These are phyloP conservation scores for Heterotis niloticus DNA, from an alignment of 2,113 vertebrate genomes.

Conservation along the genomic window DNA sequence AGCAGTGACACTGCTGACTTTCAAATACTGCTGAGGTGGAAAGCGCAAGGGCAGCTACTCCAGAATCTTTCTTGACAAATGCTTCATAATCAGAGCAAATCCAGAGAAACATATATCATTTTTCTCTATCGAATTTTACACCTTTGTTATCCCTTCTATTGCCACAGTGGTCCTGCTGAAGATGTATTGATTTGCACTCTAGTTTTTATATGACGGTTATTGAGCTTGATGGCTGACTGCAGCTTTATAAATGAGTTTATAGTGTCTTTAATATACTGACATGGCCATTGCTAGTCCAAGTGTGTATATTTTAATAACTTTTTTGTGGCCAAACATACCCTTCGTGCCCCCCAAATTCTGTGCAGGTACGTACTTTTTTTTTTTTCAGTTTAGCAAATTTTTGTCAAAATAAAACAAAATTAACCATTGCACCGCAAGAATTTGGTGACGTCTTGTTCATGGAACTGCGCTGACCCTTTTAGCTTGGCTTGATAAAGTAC, in stretches of 20 bases:
- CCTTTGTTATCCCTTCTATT: constrained; percentile 16
- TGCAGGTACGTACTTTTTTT: too few relatives aligned
- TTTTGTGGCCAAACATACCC: neutral
- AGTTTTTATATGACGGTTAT: constrained; percentile 16
- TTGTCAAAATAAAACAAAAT: too few relatives aligned
- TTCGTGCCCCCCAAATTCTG: too few relatives aligned
- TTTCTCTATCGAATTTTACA: constrained; percentile 27
- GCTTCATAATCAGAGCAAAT: constrained; percentile 20
- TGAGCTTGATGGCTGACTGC: constrained; percentile 2
- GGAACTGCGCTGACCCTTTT: too few relatives aligned
- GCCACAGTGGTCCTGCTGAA: constrained; percentile 6
- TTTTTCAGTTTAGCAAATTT: too few relatives aligned
- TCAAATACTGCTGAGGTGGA: constrained; percentile 24
- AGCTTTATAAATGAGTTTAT: neutral
- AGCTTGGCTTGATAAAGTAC: too few relatives aligned
- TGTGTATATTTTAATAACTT: neutral
- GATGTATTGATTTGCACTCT: constrained; percentile 29
- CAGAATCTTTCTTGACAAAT: constrained; percentile 22
- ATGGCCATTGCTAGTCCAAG: neutral
- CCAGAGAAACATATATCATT: constrained; percentile 22
- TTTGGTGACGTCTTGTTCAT: too few relatives aligned
- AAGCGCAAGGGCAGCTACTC: neutral
- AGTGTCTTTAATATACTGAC: neutral
- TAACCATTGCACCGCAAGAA: too few relatives aligned
- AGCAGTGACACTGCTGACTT: constrained; percentile 16